Evolutionary conservation across 1,140 invertebrate species (phyloP), one percentile per base, ranked within the genome.

Genomic region (Drosophila pachea): DNA sequence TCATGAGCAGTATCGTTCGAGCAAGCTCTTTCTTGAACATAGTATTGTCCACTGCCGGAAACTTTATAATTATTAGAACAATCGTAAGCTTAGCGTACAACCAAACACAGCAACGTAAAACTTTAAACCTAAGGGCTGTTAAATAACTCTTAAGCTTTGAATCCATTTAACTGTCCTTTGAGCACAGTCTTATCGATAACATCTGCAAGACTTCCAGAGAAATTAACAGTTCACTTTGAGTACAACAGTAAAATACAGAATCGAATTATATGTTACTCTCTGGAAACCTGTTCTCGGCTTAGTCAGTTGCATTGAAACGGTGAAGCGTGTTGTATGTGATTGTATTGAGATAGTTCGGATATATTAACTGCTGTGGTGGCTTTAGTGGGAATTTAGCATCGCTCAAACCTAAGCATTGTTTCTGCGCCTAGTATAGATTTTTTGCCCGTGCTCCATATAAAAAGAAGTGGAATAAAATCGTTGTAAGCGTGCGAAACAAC

Each of bases 211-310:
- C 14, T 9, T 42, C 7, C 5, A 6, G n/a, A 12, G 4, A 7
- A n/a, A 40, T 8, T 56, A 56, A 56, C 54, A 56, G 54, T 33
- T 11, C 12, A 16, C 40, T 33, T 7, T 56, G 54, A 56, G 54
- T 4, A 33, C 12, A 45, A 45, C 54, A 56, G 12, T 33, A 3
- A 4, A 33, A 14, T 56, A 45, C 40, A 33, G 29, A 42, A 33
- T 45, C 4, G 43, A 16, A 16, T 9, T 33, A 43, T 16, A 29
- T 45, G 40, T 45, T 56, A 45, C 56, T 59, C 56, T 47, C 56
- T 59, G 22, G 14, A 59, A 75, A 75, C 75, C 75, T 78, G 75
- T 77, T 77, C 50, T 66, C 47, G 68, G 45, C 54, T 78, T 55
- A 78, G 22, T 22, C 22, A 22, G 73, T 74, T 68, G 55, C 49